Evolutionary conservation across 1,140 invertebrate genomes (phyloP).

Genomic region (Pogonognathellus flavescens): DNA sequence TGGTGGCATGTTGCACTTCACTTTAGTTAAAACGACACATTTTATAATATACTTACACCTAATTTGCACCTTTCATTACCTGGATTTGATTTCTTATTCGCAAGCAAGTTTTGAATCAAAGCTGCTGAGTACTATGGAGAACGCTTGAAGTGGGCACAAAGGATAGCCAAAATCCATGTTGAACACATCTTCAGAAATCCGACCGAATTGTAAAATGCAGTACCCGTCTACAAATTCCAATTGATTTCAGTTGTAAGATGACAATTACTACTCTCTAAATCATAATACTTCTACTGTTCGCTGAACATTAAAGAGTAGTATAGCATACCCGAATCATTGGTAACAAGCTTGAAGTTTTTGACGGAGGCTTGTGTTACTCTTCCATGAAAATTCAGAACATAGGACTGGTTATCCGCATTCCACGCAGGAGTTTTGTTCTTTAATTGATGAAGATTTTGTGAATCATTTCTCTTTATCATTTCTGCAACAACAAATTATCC

Average conservation of each 20-base stretch:
- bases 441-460: conserved; percentile 73
- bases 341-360: conserved; percentile 99
- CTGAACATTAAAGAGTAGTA: not conserved
- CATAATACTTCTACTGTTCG: too few species aligned
- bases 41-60: too few species aligned
- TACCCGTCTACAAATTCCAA: conserved; percentile 26
- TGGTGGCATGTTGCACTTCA: too few species aligned
- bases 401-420: conserved; percentile 99
- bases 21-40: too few species aligned
- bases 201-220: conserved; percentile 59
- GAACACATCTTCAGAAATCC: conserved; percentile 93
- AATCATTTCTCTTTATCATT: conserved; percentile 20
- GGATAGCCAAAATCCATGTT: conserved; percentile 99
- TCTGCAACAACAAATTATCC: not conserved
- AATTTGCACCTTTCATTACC: too few species aligned
- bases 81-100: conserved; percentile 76
- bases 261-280: too few species aligned
- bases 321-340: conserved; percentile 68
- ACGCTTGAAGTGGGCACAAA: conserved; percentile 96
- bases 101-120: conserved; percentile 99
- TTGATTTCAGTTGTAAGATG: too few species aligned
- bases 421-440: conserved; percentile 99
- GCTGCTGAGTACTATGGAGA: conserved; percentile 97
- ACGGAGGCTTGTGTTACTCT: conserved; percentile 98
- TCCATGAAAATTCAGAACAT: conserved; percentile 99